Evolutionary conservation across 1,140 invertebrate genomes (phyloP), one percentile per base, ranked within the genome.

Genomic region (Monochamus saltuarius): DNA sequence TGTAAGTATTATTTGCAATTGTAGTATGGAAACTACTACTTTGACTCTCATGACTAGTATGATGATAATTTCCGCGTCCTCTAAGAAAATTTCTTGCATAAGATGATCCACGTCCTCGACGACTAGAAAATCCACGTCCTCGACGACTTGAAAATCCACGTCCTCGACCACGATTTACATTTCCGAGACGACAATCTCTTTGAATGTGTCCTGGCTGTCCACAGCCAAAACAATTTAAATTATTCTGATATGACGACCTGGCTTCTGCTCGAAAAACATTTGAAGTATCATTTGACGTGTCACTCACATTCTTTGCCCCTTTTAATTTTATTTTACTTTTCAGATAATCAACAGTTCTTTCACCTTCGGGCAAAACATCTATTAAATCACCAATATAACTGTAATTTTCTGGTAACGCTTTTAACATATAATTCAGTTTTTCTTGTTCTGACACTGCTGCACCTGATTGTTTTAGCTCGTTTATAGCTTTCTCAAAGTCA

Each of bases 301-400:
- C 7, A 69, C 46, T 68, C 67, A 71, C n/a, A 55, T 68, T 59
- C 66, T 75, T 51, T 65, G 63, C 66, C 71, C 69, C 68, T 74
- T 72, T 75, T 71, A 63, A 67, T 67, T 73, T 71, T 56, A 78
- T 76, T 74, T 78, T 78, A 37, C 46, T 68, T 19, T 66, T 56
- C 43, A 79, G 56, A 70, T 78, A 79, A 37, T 78, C 75, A 10
- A 73, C 69, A 39, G 74, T 79, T 67, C 62, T 64, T 65, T 78
- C 63, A 70, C 76, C 68, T 67, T 74, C 70, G 64, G 70, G 66
- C 34, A 70, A 4, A 75, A 61, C 19, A 62, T 71, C 53, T 68
- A 74, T 66, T 14, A 73, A 64, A 39, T 76, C 75, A n/a, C 69
- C 69, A 16, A 75, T 73, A 47, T 75, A 50, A 52, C 68, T 74